phyloP scores from a whole-genome alignment of 2,113 vertebrate genomes.

The Morone chrysops region DNA sequence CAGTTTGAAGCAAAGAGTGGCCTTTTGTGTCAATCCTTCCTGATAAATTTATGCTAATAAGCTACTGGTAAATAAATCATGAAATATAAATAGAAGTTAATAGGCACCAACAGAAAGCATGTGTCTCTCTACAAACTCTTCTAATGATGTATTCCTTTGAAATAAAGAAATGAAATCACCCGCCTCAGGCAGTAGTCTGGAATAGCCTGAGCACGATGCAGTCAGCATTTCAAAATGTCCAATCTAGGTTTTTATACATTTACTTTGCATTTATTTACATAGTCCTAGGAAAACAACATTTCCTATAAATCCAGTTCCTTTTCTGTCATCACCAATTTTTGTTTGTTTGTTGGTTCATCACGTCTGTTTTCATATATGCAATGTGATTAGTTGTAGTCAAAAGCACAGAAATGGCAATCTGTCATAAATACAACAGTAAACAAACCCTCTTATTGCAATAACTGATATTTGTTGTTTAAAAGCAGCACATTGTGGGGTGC shows the following conservation, averaged over 20 bases:
- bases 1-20: conserved; percentile 21
- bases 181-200: conserved; percentile 59
- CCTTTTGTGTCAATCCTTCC: conserved; percentile 56
- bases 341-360: conserved; percentile 15
- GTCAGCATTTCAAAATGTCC: conserved; percentile 69
- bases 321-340: conserved; percentile 27
- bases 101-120: conserved; percentile 67
- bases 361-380: conserved; percentile 10
- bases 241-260: conserved; percentile 50
- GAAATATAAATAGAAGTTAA: conserved; percentile 73
- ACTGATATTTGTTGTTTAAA: conserved; percentile 31
- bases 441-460: conserved; percentile 6
- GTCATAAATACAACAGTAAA: conserved; percentile 17
- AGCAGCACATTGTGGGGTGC: not conserved
- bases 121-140: conserved; percentile 65
- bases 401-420: conserved; percentile 14
- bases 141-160: conserved; percentile 76
- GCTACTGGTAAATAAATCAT: conserved; percentile 70
- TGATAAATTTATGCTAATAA: conserved; percentile 62
- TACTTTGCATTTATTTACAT: conserved; percentile 64
- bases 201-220: conserved; percentile 49
- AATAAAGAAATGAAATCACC: conserved; percentile 71
- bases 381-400: conserved; percentile 16
- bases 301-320: conserved; percentile 43
- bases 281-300: conserved; percentile 37